Conservation (phyloP, 2,797 vertebrate species). For the Lateolabrax maculatus region DNA sequence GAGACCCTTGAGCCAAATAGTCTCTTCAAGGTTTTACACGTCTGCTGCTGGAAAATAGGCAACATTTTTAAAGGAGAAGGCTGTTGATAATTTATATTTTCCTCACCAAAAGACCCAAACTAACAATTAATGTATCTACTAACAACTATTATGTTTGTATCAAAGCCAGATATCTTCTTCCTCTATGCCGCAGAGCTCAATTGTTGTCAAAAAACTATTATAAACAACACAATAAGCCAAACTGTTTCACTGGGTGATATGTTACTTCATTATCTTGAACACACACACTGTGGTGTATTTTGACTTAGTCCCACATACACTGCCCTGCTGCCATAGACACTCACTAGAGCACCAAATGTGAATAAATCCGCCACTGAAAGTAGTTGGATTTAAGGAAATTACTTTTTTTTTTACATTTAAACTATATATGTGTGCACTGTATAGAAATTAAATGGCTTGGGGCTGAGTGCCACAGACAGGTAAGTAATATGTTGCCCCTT, state of each 20-base stretch:
- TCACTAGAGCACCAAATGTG: background rate
- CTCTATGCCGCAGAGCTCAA: background rate
- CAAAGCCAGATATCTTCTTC: background rate
- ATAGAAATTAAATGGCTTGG: background rate
- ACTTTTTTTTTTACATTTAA: background rate
- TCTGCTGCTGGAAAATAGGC: conserved; percentile 47
- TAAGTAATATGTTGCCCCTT: background rate
- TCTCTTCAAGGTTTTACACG: conserved; percentile 41
- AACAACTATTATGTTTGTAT: background rate
- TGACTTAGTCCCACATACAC: background rate
- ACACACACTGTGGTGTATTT: conserved; percentile 3
- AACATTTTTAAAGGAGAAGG: conserved; percentile 11
- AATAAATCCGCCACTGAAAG: background rate
- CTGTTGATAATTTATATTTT: background rate
- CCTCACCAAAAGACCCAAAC: background rate
- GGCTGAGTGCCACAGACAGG: background rate
- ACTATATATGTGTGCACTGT: background rate
- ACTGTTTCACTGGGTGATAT: background rate
- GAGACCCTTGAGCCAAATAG: conserved; percentile 54
- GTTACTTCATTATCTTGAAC: background rate
- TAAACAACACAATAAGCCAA: background rate
- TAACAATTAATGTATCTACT: background rate
- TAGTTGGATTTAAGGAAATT: background rate
- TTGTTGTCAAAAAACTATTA: background rate
- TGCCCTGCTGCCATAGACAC: background rate